Percentiles rank a stretch among this genome's conserved stretches.
These are phyloP conservation scores for Choreutis nemorana DNA, from an alignment of 2,888 invertebrate species.

Conservation along the genomic window DNA sequence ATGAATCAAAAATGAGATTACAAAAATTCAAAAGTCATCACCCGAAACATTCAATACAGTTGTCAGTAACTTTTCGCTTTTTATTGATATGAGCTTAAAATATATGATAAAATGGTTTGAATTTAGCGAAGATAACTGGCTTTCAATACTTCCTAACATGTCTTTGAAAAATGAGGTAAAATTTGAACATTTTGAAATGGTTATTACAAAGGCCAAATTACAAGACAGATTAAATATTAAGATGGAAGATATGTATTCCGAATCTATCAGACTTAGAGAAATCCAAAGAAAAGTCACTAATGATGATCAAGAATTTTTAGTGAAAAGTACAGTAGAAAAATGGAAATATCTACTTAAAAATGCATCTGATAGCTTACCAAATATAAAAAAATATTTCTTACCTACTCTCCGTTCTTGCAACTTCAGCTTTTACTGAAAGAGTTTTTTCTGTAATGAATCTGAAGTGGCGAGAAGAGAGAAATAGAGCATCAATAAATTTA, in stretches of 20 bases:
- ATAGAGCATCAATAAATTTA: slow-evolving; percentile 1
- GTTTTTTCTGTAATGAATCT: slow-evolving; percentile 1
- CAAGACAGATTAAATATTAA: slow-evolving; percentile 5
- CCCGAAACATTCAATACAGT: too few relatives aligned
- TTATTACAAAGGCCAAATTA: slow-evolving; percentile 6
- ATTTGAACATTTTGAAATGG: slow-evolving; percentile 5
- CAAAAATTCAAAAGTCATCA: slow-evolving; percentile 2
- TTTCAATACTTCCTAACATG: slow-evolving; percentile 5
- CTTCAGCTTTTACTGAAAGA: slow-evolving; percentile 1
- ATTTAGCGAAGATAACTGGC: slow-evolving; percentile 4
- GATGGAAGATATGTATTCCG: too few relatives aligned
- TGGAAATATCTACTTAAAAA: slow-evolving; percentile 6
- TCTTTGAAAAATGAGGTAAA: slow-evolving; percentile 4
- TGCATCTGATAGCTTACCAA: slow-evolving; percentile 5
- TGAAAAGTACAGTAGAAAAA: slow-evolving; percentile 5
- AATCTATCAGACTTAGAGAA: too few relatives aligned
- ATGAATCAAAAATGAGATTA: slow-evolving; percentile 2
- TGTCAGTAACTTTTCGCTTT: slow-evolving; percentile 5
- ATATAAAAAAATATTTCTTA: too few relatives aligned
- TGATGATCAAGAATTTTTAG: slow-evolving; percentile 5
- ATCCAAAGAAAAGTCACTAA: slow-evolving; percentile 4
- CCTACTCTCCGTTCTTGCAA: slow-evolving; percentile 5
- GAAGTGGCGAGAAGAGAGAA: slow-evolving; percentile 2
- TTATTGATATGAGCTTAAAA: slow-evolving; percentile 6
- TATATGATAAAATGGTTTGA: slow-evolving; percentile 6